Base-by-base conservation (phyloP, 2,113 vertebrate genomes). In the Corythaeola cristata region DNA sequence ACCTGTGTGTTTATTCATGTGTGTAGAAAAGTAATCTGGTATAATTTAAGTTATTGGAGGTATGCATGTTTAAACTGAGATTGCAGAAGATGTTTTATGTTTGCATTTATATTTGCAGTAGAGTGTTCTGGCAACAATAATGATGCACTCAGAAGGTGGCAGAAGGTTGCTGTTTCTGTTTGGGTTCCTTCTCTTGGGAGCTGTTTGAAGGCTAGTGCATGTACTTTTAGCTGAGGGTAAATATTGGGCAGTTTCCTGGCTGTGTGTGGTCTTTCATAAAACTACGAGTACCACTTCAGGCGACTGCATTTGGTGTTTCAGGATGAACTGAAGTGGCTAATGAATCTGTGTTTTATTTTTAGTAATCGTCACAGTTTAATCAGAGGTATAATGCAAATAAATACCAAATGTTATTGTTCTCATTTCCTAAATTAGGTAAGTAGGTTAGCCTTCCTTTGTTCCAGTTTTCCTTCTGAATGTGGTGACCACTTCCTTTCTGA, bases 131-230 rank as follows among this genome's bases (percentile, higher is more conserved):
- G 27, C 26, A 58, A 3, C 41, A 6, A 2, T 3, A 33, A 20
- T 9, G 8, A 21, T n/a, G 41, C 4, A 2, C 45, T 52, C 26
- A 27, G n/a, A 33, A 71, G 52, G 52, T 33, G 50, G 18, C n/a
- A 27, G 14, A 37, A 53, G 23, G 13, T 21, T 27, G 27, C 44
- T 39, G 9, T 37, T 47, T 28, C 28, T 80, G 30, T 47, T n/a
- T 0, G 3, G 44, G 26, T 2, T 30, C 15, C 68, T 2, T 11
- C 21, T 44, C 5, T 14, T 19, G 23, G 5, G 60, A 59, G 37
- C 69, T 33, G 16, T 49, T 58, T 55, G 75, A 47, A 80, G 26
- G 30, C 45, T 26, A 4, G 16, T 4, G 24, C 9, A 0, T 19
- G 30, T 19, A 4, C 56, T 60, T 44, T 7, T 14, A 53, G 3